These are phyloP conservation scores for Trissolcus brochymenae DNA, from an alignment of 2,888 invertebrate genomes.

Conservation along the genomic window DNA sequence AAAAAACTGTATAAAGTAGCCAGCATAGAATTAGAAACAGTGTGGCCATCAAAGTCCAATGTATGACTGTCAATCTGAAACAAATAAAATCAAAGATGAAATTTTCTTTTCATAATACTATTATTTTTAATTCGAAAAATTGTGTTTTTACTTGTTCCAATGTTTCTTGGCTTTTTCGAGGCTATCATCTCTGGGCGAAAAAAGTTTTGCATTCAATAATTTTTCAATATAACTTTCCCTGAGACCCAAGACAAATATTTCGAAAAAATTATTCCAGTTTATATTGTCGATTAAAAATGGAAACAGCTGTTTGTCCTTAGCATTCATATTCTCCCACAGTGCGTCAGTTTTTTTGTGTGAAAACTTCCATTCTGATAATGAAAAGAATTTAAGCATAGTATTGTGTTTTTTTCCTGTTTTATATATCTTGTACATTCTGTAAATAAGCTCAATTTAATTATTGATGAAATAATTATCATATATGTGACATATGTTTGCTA, in stretches of 20 bases:
- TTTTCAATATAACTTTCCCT: not conserved
- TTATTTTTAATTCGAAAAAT: not conserved
- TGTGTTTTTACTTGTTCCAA: conserved; percentile 6
- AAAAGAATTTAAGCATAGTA: conserved; percentile 84
- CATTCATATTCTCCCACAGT: conserved; percentile 78
- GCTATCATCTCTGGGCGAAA: conserved; percentile 76
- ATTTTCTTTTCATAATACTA: too few relatives aligned
- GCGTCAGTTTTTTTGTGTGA: conserved; percentile 77
- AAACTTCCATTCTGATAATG: conserved; percentile 86
- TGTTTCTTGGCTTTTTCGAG: conserved; percentile 11
- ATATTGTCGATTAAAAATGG: conserved; percentile 83
- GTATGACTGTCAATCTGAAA: not conserved
- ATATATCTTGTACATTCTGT: conserved; percentile 81
- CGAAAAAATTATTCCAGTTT: conserved; percentile 79
- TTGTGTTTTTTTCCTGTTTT: conserved; percentile 80
- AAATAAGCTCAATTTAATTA: not conserved
- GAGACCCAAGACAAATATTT: not conserved
- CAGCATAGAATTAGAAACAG: too few relatives aligned
- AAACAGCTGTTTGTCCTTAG: conserved; percentile 81
- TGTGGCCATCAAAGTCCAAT: not conserved
- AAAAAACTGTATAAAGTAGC: too few relatives aligned
- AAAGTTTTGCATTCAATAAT: not conserved
- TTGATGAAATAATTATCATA: not conserved
- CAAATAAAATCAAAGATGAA: not conserved
- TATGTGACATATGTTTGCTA: too few relatives aligned